Conservation (phyloP, 2,888 invertebrate genomes). For the Nemapogon koenigi region DNA sequence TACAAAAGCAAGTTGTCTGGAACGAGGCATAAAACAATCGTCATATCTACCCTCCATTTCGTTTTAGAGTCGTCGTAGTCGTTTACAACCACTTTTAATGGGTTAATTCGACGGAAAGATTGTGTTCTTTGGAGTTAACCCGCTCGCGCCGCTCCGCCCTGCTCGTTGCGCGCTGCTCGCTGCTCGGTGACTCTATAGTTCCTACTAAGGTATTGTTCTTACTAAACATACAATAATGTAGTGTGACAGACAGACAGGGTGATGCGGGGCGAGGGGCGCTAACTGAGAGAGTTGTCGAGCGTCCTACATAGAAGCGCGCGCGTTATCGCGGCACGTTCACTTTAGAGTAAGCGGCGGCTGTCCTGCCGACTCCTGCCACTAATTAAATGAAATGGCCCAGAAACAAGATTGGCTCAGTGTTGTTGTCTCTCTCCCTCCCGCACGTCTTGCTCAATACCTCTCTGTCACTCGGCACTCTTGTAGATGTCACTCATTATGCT, state of each 20-base stretch:
- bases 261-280: too few relatives aligned
- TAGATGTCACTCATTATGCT: slow-evolving; percentile 63
- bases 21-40: slow-evolving; percentile 6
- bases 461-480: slow-evolving; percentile 32
- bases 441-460: slow-evolving; percentile 10
- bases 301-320: too few relatives aligned
- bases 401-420: slow-evolving; percentile 62
- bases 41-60: slow-evolving; percentile 3
- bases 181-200: too few relatives aligned
- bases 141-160: slow-evolving; percentile 1
- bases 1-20: too few relatives aligned
- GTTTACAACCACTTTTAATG: slow-evolving; percentile 39
- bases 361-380: slow-evolving; percentile 55
- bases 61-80: slow-evolving; percentile 20
- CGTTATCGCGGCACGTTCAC: too few relatives aligned
- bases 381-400: slow-evolving; percentile 66
- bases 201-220: too few relatives aligned
- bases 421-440: slow-evolving; percentile 25
- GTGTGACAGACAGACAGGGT: too few relatives aligned
- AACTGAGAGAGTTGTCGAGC: too few relatives aligned
- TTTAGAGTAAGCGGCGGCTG: too few relatives aligned
- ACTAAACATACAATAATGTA: too few relatives aligned
- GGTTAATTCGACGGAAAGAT: slow-evolving; percentile 55
- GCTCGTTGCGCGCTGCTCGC: too few relatives aligned
- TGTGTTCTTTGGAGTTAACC: slow-evolving; percentile 12